Conservation (phyloP, 2,797 vertebrate genomes). For the Buphagus erythrorhynchus region DNA sequence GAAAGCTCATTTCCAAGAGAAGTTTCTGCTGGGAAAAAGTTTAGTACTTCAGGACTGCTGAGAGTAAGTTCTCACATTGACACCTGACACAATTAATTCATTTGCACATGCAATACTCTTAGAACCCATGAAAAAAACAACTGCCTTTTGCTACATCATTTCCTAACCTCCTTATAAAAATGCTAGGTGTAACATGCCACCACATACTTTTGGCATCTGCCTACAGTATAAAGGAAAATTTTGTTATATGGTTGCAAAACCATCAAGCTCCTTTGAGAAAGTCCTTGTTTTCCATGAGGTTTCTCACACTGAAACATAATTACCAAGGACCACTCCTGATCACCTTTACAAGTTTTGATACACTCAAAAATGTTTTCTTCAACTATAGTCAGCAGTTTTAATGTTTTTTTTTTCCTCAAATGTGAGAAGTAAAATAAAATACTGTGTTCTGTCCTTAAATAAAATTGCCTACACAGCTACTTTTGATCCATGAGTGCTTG, state of each 20-base stretch:
- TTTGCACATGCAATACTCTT: background rate
- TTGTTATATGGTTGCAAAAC: background rate
- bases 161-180: background rate
- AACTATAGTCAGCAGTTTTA: background rate
- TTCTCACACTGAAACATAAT: conserved; percentile 5
- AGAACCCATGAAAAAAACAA: background rate
- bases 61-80: background rate
- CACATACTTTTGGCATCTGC: background rate
- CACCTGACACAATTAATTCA: background rate
- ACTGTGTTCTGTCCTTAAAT: background rate
- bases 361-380: conserved; percentile 40
- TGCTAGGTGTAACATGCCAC: background rate
- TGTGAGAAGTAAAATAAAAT: conserved; percentile 4
- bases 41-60: background rate
- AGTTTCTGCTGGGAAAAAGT: conserved; percentile 11
- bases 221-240: background rate
- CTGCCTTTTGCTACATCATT: conserved; percentile 11
- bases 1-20: background rate
- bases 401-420: background rate
- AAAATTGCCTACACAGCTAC: background rate
- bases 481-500: background rate
- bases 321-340: conserved; percentile 8
- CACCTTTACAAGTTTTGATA: background rate
- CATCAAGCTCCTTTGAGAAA: conserved; percentile 32
- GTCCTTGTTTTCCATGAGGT: background rate